Evolutionary conservation across 1,140 invertebrate genomes (phyloP).

Genomic region (Drosophila funebris): DNA sequence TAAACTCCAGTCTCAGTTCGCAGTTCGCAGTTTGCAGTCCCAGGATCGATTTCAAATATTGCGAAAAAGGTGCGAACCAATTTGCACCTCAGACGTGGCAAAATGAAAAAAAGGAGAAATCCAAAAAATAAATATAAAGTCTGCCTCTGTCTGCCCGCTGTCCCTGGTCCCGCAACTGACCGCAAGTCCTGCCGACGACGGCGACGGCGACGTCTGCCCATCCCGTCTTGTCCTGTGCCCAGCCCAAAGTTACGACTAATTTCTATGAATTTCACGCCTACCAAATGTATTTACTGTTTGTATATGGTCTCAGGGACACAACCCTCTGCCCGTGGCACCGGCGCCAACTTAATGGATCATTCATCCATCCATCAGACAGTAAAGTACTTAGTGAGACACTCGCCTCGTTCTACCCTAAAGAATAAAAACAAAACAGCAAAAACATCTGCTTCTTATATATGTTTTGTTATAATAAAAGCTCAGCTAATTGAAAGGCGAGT

Average conservation of each 20-base stretch:
- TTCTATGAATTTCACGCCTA: conserved; percentile 81
- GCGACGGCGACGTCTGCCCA: too few relatives aligned
- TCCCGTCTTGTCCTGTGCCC: background rate
- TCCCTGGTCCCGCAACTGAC: background rate
- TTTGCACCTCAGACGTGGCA: conserved; percentile 78
- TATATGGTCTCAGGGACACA: conserved; percentile 30
- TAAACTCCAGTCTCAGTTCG: background rate
- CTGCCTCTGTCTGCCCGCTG: background rate
- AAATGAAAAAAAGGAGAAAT: conserved; percentile 20
- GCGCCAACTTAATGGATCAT: conserved; percentile 73
- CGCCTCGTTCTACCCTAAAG: too few relatives aligned
- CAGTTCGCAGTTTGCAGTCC: conserved; percentile 8
- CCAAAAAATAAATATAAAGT: background rate
- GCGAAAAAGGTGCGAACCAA: conserved; percentile 78
- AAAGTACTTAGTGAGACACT: too few relatives aligned
- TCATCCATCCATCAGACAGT: conserved; percentile 12
- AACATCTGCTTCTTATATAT: conserved; percentile 15
- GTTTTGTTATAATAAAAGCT: background rate
- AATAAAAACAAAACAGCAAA: too few relatives aligned
- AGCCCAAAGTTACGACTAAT: conserved; percentile 47
- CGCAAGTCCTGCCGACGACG: conserved; percentile 23
- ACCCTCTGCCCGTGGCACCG: conserved; percentile 24
- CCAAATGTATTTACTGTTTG: conserved; percentile 1
- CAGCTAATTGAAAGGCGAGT: conserved; percentile 7
- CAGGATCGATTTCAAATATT: conserved; percentile 81